phyloP scores from a whole-genome alignment of 2,797 vertebrate species.

The Rhinatrema bivittatum region DNA sequence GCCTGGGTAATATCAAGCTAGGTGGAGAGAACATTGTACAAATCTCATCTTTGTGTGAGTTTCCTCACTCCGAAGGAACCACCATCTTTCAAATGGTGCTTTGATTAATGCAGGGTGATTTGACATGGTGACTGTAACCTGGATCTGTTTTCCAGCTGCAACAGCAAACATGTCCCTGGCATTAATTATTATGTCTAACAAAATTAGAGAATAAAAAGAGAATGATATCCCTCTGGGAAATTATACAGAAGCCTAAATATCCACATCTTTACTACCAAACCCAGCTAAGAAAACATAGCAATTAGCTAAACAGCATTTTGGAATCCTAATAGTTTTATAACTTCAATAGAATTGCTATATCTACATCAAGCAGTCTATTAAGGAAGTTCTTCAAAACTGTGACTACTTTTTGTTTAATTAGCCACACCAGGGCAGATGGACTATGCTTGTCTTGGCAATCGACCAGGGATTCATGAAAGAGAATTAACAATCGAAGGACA shows the following conservation, averaged over 20 bases:
- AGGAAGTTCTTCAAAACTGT: slow-evolving; percentile 10
- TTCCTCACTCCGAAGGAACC: too few relatives aligned
- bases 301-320: slow-evolving; percentile 5
- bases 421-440: slow-evolving; percentile 12
- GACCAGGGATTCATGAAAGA: slow-evolving; percentile 13
- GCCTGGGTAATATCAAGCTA: too few relatives aligned
- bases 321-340: slow-evolving; percentile 6
- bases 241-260: neutral
- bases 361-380: slow-evolving; percentile 9
- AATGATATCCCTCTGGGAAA: neutral
- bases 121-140: too few relatives aligned
- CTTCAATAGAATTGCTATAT: slow-evolving; percentile 4
- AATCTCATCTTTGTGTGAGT: too few relatives aligned
- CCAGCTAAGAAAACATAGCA: slow-evolving; percentile 9
- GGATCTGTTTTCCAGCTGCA: too few relatives aligned
- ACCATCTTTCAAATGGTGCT: too few relatives aligned
- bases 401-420: slow-evolving; percentile 6
- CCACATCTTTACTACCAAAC: neutral
- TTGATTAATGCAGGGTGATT: too few relatives aligned
- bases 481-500: slow-evolving; percentile 8
- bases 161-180: slow-evolving; percentile 2
- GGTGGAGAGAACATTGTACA: too few relatives aligned
- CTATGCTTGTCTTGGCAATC: slow-evolving; percentile 28
- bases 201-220: neutral
- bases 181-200: neutral